Conservation (phyloP, 2,888 invertebrate species). For the Pediacus dermestoides region DNA sequence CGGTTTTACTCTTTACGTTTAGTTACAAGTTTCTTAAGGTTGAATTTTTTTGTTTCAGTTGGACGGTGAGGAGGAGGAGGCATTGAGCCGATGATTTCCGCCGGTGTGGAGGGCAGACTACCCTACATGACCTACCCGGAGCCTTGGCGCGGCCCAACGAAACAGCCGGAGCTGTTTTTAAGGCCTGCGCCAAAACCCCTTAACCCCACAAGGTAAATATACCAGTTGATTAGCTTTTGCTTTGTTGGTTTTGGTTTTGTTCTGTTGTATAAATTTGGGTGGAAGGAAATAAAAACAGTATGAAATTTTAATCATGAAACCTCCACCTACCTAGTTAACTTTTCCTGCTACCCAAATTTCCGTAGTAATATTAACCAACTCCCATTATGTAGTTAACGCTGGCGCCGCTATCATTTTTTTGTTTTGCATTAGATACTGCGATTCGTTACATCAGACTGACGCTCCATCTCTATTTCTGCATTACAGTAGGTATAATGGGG, state of each 20-base stretch:
- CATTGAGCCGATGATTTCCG: conserved; percentile 62
- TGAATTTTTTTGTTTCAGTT: conserved; percentile 49
- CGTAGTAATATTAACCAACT: too few species aligned
- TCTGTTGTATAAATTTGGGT: too few species aligned
- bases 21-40: too few species aligned
- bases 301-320: too few species aligned
- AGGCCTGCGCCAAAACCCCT: conserved; percentile 63
- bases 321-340: too few species aligned
- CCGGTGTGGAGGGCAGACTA: conserved; percentile 63
- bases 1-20: too few species aligned
- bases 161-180: conserved; percentile 63
- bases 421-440: conserved; percentile 16
- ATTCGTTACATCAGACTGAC: conserved; percentile 16
- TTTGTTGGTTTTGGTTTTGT: too few species aligned
- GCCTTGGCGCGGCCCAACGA: conserved; percentile 57
- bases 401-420: conserved; percentile 12
- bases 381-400: too few species aligned
- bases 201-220: conserved; percentile 52
- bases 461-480: conserved; percentile 16
- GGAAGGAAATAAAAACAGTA: too few species aligned
- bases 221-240: too few species aligned
- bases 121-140: conserved; percentile 55
- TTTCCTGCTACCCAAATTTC: too few species aligned
- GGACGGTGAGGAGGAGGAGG: conserved; percentile 34
- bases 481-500: conserved; percentile 45